Conservation (phyloP, 2,888 invertebrate genomes). For the Ochropacha duplaris region DNA sequence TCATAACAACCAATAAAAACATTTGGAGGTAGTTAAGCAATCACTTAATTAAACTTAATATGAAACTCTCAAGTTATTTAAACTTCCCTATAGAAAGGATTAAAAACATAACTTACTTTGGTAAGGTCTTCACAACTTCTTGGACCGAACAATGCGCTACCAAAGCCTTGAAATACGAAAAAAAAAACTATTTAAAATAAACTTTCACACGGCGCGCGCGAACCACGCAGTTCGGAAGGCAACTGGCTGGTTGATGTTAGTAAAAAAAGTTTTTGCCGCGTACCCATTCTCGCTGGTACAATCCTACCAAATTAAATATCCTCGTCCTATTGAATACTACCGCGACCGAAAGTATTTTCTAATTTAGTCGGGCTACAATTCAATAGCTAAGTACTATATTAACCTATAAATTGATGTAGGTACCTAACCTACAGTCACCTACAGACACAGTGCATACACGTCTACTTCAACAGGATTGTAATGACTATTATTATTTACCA, state of each 20-base stretch:
- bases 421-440: background rate
- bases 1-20: background rate
- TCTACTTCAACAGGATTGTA: background rate
- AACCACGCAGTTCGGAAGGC: background rate
- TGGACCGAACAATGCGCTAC: background rate
- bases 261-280: background rate
- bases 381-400: background rate
- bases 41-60: background rate
- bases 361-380: background rate
- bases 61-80: background rate
- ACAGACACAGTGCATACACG: too few relatives aligned
- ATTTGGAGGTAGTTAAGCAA: background rate
- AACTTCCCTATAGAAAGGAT: background rate
- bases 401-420: background rate
- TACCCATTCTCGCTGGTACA: background rate
- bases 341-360: background rate
- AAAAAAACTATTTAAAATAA: background rate
- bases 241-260: background rate
- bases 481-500: conserved; percentile 11
- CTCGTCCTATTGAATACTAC: background rate
- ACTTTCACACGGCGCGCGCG: background rate
- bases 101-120: background rate
- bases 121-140: background rate
- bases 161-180: background rate
- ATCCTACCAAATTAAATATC: background rate